A percentile compares a stretch with the other conserved stretches of the same genome.
Conservation (phyloP, 2,888 invertebrate genomes). For the Drosophila borealis region DNA sequence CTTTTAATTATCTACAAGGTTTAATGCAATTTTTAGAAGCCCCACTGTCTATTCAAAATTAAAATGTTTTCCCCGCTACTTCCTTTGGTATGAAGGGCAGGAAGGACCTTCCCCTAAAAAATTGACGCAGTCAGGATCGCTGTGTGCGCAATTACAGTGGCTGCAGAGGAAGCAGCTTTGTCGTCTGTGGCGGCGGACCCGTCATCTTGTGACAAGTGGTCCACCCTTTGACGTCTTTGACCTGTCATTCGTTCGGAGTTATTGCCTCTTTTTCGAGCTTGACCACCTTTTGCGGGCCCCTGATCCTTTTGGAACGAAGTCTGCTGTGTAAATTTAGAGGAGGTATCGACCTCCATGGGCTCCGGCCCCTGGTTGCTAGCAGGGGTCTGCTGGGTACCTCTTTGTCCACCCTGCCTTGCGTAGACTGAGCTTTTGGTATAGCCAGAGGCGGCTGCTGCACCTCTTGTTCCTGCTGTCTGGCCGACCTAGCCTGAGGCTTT, state of each 20-base stretch:
- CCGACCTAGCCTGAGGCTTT: background rate
- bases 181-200: background rate
- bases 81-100: no score
- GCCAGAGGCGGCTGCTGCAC: background rate
- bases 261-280: background rate
- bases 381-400: no score
- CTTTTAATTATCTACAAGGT: no score
- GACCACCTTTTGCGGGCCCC: no score
- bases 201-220: background rate
- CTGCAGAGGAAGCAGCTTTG: background rate
- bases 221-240: background rate
- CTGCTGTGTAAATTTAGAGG: no score
- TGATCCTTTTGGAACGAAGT: no score
- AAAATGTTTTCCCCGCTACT: no score
- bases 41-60: no score
- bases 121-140: background rate
- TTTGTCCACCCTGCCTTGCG: background rate
- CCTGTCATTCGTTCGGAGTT: constrained; percentile 1
- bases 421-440: background rate
- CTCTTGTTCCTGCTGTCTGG: background rate
- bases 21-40: no score
- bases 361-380: no score
- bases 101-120: no score
- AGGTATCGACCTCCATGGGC: no score
- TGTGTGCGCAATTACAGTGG: background rate